Percentiles rank a stretch among this genome's conserved stretches.
Conservation (phyloP, 2,113 vertebrate species). For the Tautogolabrus adspersus region DNA sequence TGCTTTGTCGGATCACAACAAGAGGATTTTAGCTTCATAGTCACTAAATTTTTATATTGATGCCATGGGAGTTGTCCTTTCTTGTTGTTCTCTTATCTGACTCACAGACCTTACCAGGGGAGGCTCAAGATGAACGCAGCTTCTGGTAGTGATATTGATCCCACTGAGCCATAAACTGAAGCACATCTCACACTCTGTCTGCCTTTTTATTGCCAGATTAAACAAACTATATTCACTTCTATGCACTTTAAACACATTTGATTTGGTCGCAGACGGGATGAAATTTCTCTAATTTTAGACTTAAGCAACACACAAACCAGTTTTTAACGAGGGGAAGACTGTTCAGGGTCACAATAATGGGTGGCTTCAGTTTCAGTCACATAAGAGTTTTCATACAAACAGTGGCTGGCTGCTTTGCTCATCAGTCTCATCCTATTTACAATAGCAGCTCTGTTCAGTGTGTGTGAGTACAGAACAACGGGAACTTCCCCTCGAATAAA, state of each 20-base stretch:
- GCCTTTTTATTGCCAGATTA: conserved; percentile 47
- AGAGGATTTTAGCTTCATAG: conserved; percentile 49
- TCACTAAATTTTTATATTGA: conserved; percentile 47
- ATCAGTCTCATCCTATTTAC: conserved; percentile 49
- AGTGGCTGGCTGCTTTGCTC: conserved; percentile 14
- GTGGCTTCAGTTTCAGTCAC: conserved; percentile 32
- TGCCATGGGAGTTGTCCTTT: conserved; percentile 37
- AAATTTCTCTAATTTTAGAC: conserved; percentile 38
- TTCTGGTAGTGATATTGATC: conserved; percentile 52
- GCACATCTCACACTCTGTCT: conserved; percentile 34
- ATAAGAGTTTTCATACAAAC: conserved; percentile 33
- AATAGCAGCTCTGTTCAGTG: conserved; percentile 36
- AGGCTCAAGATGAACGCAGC: conserved; percentile 11
- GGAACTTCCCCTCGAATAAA: conserved; percentile 72
- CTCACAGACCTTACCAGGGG: conserved; percentile 25
- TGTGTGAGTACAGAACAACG: conserved; percentile 66
- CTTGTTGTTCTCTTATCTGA: conserved; percentile 42
- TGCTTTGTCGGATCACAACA: conserved; percentile 43
- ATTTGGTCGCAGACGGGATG: conserved; percentile 3
- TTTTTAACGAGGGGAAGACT: conserved; percentile 49
- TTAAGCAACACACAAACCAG: conserved; percentile 54
- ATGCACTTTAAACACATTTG: conserved; percentile 24
- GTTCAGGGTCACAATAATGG: conserved; percentile 43
- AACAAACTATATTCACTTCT: conserved; percentile 28
- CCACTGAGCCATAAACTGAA: conserved; percentile 43